These are phyloP conservation scores for Rotaria magnacalcarata DNA, from an alignment of 2,888 invertebrate genomes.

Conservation along the genomic window DNA sequence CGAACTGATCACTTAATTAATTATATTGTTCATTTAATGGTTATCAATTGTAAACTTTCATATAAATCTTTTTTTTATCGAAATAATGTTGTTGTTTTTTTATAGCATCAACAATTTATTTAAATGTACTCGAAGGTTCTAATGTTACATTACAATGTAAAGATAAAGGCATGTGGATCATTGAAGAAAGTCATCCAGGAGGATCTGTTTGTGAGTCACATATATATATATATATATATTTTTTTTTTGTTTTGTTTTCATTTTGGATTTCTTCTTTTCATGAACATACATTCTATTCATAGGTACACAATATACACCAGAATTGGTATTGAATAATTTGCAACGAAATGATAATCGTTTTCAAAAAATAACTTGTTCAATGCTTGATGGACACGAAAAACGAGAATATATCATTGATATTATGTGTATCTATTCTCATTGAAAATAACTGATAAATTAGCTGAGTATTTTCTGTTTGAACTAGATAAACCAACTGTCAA, in stretches of 20 bases:
- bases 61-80: too few relatives aligned
- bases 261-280: too few relatives aligned
- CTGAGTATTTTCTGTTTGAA: neutral
- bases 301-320: neutral
- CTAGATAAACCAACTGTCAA: slow-evolving; percentile 24
- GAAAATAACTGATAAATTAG: too few relatives aligned
- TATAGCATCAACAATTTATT: neutral
- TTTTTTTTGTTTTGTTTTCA: neutral
- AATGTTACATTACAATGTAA: neutral
- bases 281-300: too few relatives aligned
- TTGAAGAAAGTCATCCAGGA: neutral
- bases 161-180: neutral
- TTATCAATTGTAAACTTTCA: neutral
- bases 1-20: neutral
- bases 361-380: neutral
- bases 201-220: neutral
- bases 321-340: neutral
- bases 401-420: neutral
- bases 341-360: neutral
- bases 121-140: neutral
- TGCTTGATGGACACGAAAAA: neutral
- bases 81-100: neutral
- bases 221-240: too few relatives aligned
- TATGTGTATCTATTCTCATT: neutral
- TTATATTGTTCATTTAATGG: neutral